These are phyloP conservation scores for Petrolisthes cinctipes DNA, from an alignment of 2,888 invertebrate species.

Conservation along the genomic window DNA sequence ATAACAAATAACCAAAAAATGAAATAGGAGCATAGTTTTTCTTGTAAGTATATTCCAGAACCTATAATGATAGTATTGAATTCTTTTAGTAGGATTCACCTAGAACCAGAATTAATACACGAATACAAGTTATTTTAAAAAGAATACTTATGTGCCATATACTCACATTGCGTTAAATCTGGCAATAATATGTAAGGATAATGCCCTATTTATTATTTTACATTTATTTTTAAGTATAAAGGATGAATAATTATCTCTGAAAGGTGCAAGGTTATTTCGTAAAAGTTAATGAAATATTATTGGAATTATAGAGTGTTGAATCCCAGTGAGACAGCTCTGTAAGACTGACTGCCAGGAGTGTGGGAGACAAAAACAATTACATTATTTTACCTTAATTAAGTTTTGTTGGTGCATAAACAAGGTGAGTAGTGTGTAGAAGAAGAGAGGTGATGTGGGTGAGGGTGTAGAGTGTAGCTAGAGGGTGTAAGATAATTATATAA, in stretches of 20 bases:
- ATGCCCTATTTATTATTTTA: too few relatives aligned
- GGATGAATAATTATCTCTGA: too few relatives aligned
- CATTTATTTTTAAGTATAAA: too few relatives aligned
- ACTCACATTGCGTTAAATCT: not conserved
- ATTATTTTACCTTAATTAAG: conserved; percentile 49
- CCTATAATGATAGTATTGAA: not conserved
- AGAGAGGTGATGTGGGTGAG: too few relatives aligned
- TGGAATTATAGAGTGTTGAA: conserved; percentile 44
- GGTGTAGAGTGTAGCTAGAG: not conserved
- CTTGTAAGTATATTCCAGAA: not conserved
- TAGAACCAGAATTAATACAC: not conserved
- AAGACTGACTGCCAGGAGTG: conserved; percentile 22
- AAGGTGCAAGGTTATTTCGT: not conserved
- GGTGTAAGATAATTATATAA: not conserved
- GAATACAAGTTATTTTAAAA: not conserved
- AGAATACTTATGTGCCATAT: not conserved
- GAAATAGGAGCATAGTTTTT: not conserved
- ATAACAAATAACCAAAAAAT: not conserved
- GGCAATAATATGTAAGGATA: too few relatives aligned
- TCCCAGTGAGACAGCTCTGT: conserved; percentile 42
- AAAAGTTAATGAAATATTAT: conserved; percentile 23
- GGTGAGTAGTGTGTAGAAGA: conserved; percentile 2
- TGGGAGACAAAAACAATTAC: conserved; percentile 52
- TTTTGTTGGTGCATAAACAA: conserved; percentile 33
- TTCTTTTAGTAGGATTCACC: not conserved